Evolutionary conservation across 1,140 invertebrate genomes (phyloP).

Genomic region (Euschistus heros): DNA sequence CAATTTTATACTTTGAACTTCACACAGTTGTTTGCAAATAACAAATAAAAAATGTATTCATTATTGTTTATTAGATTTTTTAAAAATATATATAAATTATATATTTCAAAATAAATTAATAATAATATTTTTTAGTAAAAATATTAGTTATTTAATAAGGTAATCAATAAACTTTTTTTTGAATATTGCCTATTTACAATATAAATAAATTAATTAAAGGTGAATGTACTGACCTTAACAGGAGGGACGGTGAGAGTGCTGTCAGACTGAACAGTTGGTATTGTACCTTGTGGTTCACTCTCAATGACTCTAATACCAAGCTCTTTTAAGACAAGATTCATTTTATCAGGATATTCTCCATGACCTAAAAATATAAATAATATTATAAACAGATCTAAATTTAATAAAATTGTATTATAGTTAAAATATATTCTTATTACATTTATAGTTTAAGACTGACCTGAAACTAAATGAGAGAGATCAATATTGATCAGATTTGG

Average conservation of each 20-base stretch:
- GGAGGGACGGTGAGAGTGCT: neutral
- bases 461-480: slow-evolving; percentile 43
- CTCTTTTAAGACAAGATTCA: slow-evolving; percentile 41
- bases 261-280: neutral
- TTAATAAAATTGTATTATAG: neutral
- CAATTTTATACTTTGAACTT: no score
- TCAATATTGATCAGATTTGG: slow-evolving; percentile 50
- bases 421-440: neutral
- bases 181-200: no score
- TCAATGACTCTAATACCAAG: slow-evolving; percentile 32
- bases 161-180: no score
- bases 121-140: no score
- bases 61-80: no score
- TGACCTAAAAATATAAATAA: slow-evolving; percentile 37
- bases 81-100: no score
- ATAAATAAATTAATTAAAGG: neutral
- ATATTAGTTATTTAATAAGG: no score
- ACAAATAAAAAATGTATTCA: no score
- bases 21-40: no score
- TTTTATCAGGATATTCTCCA: slow-evolving; percentile 53
- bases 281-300: neutral
- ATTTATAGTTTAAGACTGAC: slow-evolving; percentile 26
- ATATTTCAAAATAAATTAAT: no score
- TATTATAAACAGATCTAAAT: neutral
- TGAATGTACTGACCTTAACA: neutral